phyloP scores from a whole-genome alignment of 2,888 invertebrate genomes.

The Agriopis leucophaearia region DNA sequence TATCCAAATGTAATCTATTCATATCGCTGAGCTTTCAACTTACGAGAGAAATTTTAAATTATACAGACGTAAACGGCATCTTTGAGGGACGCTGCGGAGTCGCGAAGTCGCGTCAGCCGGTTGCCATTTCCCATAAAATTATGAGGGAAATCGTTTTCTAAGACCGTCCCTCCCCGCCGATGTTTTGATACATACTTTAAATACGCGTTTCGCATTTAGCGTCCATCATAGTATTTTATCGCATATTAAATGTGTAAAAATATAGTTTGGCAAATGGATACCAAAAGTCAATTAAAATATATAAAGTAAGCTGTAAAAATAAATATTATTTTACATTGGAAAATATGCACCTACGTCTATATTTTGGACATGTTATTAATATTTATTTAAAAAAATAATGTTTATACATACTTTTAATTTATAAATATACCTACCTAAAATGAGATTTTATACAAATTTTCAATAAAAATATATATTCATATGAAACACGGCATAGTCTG shows the following conservation, averaged over 20 bases:
- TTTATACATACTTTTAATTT: slow-evolving; percentile 37
- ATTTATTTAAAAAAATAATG: slow-evolving; percentile 18
- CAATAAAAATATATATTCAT: neutral
- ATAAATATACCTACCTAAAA: slow-evolving; percentile 1
- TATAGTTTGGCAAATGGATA: slow-evolving; percentile 63
- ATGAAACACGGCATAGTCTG: slow-evolving; percentile 6
- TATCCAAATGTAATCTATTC: slow-evolving; percentile 61
- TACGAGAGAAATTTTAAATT: slow-evolving; percentile 41
- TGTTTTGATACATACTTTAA: slow-evolving; percentile 25
- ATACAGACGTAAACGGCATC: slow-evolving; percentile 40
- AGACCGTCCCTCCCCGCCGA: slow-evolving; percentile 23
- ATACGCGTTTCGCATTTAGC: slow-evolving; percentile 25
- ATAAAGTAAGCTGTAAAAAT: slow-evolving; percentile 48
- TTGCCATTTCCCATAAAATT: slow-evolving; percentile 39
- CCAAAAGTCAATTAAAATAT: slow-evolving; percentile 80
- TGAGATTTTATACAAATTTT: slow-evolving; percentile 19
- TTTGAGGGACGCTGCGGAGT: slow-evolving; percentile 36
- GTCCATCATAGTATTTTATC: slow-evolving; percentile 37
- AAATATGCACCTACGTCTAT: slow-evolving; percentile 52
- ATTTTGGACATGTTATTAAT: slow-evolving; percentile 55
- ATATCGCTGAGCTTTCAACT: slow-evolving; percentile 69
- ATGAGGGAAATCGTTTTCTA: slow-evolving; percentile 40
- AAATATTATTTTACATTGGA: slow-evolving; percentile 60
- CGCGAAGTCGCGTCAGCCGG: slow-evolving; percentile 32
- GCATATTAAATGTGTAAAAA: slow-evolving; percentile 32